Base-by-base conservation (phyloP, 2,797 vertebrate genomes). In the Typhlichthys subterraneus region DNA sequence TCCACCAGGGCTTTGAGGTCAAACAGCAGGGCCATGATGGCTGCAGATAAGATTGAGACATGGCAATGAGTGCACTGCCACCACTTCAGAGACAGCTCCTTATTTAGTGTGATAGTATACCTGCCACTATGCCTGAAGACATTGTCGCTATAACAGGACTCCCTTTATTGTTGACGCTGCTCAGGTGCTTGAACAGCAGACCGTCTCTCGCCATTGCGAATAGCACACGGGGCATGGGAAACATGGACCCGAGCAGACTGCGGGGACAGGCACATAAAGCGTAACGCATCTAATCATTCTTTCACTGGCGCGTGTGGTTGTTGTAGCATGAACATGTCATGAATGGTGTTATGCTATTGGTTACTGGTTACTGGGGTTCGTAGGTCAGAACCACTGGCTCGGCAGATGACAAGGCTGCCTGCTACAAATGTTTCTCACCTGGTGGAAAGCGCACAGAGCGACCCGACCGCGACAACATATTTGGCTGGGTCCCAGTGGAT, bases 161-260 rank as follows among this genome's bases (percentile, higher is more conserved):
- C 72, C 89, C 89, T n/a, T 75, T 89, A 9, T 59, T 1, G 3
- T 91, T 95, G 59, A 97, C 79, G 70, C 74, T 90, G 70, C 90
- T 90, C 55, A 97, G 81, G 3, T 85, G 79, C 19, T 78, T 81
- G 82, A 96, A 97, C 33, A 97, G 92, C n/a, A 98, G 91, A 1
- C 96, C 94, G 0, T 97, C 96, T 73, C 91, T 90, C 1, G 95
- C 96, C 95, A 97, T 96, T 7, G 95, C 94, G 4, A 94, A 95
- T 49, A 97, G 76, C 33, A 98, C 95, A 1, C 93, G 87, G 14
- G 96, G 95, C 94, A 95, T 93, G 0, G 95, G 94, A 67, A 98
- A 96, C 93, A 96, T 94, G 61, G 93, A 88, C 0, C 96, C 95
- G 76, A 97, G 79, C 23, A 97, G 92, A 73, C 96, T 98, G 79